These are phyloP conservation scores for Tenthredo mesomela DNA, from an alignment of 2,888 invertebrate genomes.

Conservation along the genomic window DNA sequence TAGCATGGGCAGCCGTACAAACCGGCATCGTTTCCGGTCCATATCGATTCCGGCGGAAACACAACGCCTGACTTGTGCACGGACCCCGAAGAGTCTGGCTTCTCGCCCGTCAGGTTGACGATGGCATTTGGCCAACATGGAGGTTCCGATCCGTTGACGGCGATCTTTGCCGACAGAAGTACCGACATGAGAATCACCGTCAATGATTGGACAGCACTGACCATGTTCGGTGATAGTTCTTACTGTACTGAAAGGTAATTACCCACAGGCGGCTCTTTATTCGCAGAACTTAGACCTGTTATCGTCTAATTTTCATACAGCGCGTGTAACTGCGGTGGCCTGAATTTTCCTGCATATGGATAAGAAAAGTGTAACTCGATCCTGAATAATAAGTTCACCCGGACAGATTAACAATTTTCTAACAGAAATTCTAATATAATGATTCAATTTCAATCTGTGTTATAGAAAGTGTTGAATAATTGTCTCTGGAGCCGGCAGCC, in stretches of 20 bases:
- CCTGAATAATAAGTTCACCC: background rate
- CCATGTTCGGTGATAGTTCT: background rate
- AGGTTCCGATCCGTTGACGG: background rate
- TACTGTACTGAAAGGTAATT: background rate
- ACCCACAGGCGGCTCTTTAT: background rate
- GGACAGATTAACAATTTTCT: background rate
- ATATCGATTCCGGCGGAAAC: background rate
- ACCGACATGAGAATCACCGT: background rate
- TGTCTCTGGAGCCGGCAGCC: background rate
- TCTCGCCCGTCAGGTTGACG: background rate
- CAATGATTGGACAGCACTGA: conserved; percentile 61
- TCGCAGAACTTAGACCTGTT: background rate
- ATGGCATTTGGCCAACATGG: background rate
- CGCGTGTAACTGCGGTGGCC: no score
- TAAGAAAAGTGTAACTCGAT: background rate
- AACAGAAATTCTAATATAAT: no score
- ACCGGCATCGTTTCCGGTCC: background rate
- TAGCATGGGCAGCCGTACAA: background rate
- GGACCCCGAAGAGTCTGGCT: background rate
- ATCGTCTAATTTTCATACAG: background rate
- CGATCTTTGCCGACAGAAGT: background rate
- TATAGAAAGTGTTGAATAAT: background rate
- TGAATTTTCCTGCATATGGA: background rate
- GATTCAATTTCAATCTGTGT: no score
- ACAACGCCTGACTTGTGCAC: background rate